Conservation (phyloP, 2,888 invertebrate genomes). For the Ectemnius continuus region DNA sequence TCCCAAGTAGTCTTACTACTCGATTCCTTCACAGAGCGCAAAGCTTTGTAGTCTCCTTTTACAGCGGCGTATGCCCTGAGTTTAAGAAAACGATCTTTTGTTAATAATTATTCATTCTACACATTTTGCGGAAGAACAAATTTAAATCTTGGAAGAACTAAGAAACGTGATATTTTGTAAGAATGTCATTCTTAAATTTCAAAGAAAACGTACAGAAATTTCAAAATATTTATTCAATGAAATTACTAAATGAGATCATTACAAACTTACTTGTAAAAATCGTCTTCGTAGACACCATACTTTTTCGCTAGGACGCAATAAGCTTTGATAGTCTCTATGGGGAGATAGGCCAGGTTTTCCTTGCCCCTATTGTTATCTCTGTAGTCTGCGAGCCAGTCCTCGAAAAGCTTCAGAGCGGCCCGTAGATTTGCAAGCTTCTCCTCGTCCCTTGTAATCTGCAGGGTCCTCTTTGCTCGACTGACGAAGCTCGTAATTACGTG, state of each 20-base stretch:
- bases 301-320: slow-evolving; percentile 80
- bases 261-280: slow-evolving; percentile 62
- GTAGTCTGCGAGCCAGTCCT: slow-evolving; percentile 86
- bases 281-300: slow-evolving; percentile 78
- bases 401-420: slow-evolving; percentile 85
- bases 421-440: slow-evolving; percentile 85
- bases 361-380: slow-evolving; percentile 83
- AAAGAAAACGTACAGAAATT: neutral
- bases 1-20: slow-evolving; percentile 85
- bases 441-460: slow-evolving; percentile 84
- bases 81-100: slow-evolving; percentile 11
- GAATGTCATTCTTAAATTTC: too few species aligned
- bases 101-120: neutral
- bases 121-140: neutral
- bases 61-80: slow-evolving; percentile 81
- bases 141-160: neutral
- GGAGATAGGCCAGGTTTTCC: slow-evolving; percentile 85
- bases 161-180: too few species aligned
- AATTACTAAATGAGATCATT: neutral
- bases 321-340: slow-evolving; percentile 81
- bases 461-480: slow-evolving; percentile 80
- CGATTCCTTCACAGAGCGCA: slow-evolving; percentile 82
- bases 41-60: slow-evolving; percentile 86
- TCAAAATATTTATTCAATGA: neutral
- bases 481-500: slow-evolving; percentile 82